Conservation (phyloP, 2,888 invertebrate genomes). For the Altica lythri region DNA sequence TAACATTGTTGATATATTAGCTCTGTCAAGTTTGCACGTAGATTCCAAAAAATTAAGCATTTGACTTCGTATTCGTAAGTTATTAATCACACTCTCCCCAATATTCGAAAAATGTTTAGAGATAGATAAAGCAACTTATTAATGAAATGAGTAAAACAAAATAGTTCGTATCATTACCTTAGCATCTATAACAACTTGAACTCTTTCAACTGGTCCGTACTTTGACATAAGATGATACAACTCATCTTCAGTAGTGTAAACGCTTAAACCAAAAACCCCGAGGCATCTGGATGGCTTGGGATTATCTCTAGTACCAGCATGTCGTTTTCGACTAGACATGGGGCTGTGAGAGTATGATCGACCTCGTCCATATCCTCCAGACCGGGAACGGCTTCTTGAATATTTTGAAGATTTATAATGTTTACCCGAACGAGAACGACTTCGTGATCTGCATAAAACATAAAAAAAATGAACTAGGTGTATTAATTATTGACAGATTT, state of each 20-base stretch:
- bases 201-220: slow-evolving; percentile 89
- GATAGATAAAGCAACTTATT: too few relatives aligned
- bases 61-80: too few relatives aligned
- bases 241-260: slow-evolving; percentile 91
- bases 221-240: slow-evolving; percentile 90
- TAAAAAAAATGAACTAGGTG: too few relatives aligned
- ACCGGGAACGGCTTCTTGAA: slow-evolving; percentile 66
- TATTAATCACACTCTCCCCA: too few relatives aligned
- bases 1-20: too few relatives aligned
- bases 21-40: too few relatives aligned
- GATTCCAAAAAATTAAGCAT: too few relatives aligned
- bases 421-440: slow-evolving; percentile 66
- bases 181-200: slow-evolving; percentile 94
- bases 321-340: slow-evolving; percentile 79
- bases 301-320: slow-evolving; percentile 81
- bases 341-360: slow-evolving; percentile 76
- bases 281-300: slow-evolving; percentile 88
- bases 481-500: too few relatives aligned
- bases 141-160: too few relatives aligned
- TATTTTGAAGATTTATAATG: slow-evolving; percentile 63
- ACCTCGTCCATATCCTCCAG: slow-evolving; percentile 59
- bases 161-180: too few relatives aligned
- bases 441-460: slow-evolving; percentile 64
- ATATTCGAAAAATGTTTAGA: too few relatives aligned
- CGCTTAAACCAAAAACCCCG: slow-evolving; percentile 93